Conservation (phyloP, 2,113 vertebrate species). For the Nicator chloris region DNA sequence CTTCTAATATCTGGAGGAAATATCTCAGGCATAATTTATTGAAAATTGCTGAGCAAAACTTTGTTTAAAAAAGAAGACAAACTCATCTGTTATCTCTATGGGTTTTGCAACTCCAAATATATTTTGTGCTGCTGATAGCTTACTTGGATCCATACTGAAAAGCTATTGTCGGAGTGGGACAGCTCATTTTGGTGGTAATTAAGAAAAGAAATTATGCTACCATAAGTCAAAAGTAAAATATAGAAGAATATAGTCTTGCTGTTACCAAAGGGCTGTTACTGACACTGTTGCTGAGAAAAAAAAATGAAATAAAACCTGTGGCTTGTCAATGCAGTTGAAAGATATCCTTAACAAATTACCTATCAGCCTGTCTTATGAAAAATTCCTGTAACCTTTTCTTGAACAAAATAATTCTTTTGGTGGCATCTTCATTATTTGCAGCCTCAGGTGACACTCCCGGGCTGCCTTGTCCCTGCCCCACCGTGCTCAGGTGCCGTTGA, state of each 20-base stretch:
- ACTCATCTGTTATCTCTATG: background rate
- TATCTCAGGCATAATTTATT: background rate
- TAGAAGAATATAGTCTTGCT: background rate
- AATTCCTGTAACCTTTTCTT: background rate
- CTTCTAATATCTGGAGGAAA: background rate
- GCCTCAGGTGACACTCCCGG: background rate
- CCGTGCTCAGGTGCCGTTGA: rapidly evolving
- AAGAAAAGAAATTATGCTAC: background rate
- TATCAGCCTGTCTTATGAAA: background rate
- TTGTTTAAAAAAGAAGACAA: background rate
- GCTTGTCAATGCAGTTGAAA: background rate
- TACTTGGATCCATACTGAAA: background rate
- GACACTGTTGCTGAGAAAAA: rapidly evolving
- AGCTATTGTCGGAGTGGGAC: rapidly evolving
- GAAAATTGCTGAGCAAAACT: background rate
- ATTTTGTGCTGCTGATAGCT: background rate
- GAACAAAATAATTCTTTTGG: background rate
- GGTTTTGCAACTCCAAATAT: background rate
- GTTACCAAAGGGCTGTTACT: background rate
- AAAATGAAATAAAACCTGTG: background rate
- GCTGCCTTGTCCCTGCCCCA: too few species aligned
- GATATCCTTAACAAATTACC: background rate
- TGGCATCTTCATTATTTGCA: background rate
- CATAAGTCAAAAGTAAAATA: background rate
- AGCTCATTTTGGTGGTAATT: background rate